Conservation (phyloP, 2,113 vertebrate species). For the Datnioides undecimradiatus region DNA sequence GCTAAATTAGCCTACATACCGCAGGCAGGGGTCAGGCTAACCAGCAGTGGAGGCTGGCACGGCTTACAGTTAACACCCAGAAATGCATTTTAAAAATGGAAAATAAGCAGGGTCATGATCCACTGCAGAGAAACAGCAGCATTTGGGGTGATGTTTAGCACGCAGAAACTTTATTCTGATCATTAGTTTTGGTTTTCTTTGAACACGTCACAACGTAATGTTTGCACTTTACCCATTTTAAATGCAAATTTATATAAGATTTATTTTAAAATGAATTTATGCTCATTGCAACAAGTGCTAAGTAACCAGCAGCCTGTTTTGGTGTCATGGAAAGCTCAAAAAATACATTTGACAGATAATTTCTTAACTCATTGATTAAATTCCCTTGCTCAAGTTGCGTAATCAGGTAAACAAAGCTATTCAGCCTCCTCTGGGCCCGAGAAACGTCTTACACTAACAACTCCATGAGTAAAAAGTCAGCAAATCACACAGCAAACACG, state of each 20-base stretch:
- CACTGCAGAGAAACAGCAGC: slow-evolving; percentile 17
- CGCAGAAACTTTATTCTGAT: slow-evolving; percentile 1
- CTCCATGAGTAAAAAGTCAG: slow-evolving; percentile 55
- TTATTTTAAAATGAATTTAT: not conserved
- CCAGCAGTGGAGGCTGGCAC: slow-evolving; percentile 34
- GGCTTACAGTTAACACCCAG: slow-evolving; percentile 34
- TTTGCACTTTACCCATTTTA: not conserved
- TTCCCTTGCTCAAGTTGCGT: slow-evolving; percentile 37
- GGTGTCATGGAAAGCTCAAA: slow-evolving; percentile 37
- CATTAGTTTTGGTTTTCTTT: not conserved
- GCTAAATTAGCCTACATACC: slow-evolving; percentile 73
- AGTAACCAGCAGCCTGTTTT: slow-evolving; percentile 1
- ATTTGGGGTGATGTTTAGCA: not conserved
- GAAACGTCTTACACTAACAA: slow-evolving; percentile 62
- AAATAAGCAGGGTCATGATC: slow-evolving; percentile 42
- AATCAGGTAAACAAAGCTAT: slow-evolving; percentile 71
- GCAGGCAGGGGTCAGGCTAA: slow-evolving; percentile 57
- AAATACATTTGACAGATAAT: slow-evolving; percentile 50
- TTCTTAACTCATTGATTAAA: slow-evolving; percentile 62
- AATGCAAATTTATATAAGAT: slow-evolving; percentile 18
- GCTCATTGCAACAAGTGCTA: slow-evolving; percentile 16
- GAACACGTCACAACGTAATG: not conserved
- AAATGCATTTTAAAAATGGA: slow-evolving; percentile 23
- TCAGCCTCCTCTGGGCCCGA: slow-evolving; percentile 35
- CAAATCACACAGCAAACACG: slow-evolving; percentile 71